Evolutionary conservation across 2,888 invertebrate genomes (phyloP), one percentile per base, ranked within the genome.

Genomic region (Acanthosepion esculentum): DNA sequence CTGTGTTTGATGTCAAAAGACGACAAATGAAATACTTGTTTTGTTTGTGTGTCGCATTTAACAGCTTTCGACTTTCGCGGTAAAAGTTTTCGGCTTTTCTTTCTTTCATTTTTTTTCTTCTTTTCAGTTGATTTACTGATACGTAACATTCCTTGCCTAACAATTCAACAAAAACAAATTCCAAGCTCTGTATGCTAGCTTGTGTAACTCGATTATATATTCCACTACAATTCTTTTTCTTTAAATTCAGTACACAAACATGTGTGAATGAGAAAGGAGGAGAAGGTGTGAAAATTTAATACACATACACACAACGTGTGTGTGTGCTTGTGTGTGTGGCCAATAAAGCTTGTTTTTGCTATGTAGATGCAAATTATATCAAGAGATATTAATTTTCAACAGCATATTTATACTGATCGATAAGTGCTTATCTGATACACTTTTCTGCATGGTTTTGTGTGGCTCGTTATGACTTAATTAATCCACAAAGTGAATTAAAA

Each of bases 1-100:
- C 78, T 78, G 78, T n/a, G 78, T 78, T 78, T 78, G 78, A 78
- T 12, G 78, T 78, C 78, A 33, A n/a, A n/a, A n/a, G 78, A 33
- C 78, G 78, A 78, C 78, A 78, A 78, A 78, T 78, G 78, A 78
- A 78, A 78, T 78, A 78, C 78, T 78, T 78, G 78, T 78, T 78
- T 78, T 78, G 78, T 78, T 78, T 33, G 78, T 78, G 78, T 78
- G 78, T 78, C n/a, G 78, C 33, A 78, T 78, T 78, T 78, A 78
- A 78, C 78, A n/a, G 78, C 78, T 78, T 78, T 78, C n/a, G 78
- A 78, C 78, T 78, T 78, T 59, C 29, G 78, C 78, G 26, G 78
- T 78, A 33, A 78, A 78, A 78, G n/a, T 33, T n/a, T 78, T 15
- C n/a, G 15, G 2, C 12, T n/a, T 29, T 78, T 78, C 18, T 7